Evolutionary conservation across 2,797 vertebrate species (phyloP).

Genomic region (Thalassophryne amazonica): DNA sequence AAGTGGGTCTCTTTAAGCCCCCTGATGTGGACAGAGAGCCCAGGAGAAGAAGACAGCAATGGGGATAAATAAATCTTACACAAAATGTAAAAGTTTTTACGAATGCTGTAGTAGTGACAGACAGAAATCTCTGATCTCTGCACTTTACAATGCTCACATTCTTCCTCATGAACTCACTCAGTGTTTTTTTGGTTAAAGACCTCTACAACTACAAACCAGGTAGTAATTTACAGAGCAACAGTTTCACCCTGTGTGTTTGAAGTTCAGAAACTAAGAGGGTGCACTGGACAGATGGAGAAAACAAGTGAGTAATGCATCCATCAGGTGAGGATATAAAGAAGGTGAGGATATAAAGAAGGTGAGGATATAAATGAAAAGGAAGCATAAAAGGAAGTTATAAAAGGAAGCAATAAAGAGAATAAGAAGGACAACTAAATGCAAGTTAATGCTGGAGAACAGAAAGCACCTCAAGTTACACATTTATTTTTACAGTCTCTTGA

Average conservation of each 20-base stretch:
- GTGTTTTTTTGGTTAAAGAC: too few relatives aligned
- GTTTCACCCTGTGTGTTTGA: slow-evolving; percentile 39
- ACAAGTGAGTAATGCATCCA: slow-evolving; percentile 11
- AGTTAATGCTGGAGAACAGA: not conserved
- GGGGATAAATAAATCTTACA: too few relatives aligned
- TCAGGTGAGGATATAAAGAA: not conserved
- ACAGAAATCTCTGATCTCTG: too few relatives aligned
- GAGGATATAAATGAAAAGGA: not conserved
- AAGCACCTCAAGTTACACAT: not conserved
- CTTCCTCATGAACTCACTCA: slow-evolving; percentile 12
- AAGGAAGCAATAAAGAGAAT: not conserved
- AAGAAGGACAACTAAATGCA: not conserved
- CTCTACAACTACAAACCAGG: slow-evolving; percentile 43
- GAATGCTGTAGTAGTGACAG: too few relatives aligned
- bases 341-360: slow-evolving; percentile 1
- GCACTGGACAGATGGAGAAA: slow-evolving; percentile 3
- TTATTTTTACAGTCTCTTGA: too few relatives aligned
- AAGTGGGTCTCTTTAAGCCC: too few relatives aligned
- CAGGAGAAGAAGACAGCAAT: too few relatives aligned
- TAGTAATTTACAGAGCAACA: slow-evolving; percentile 53
- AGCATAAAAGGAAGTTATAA: not conserved
- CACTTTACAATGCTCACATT: slow-evolving; percentile 21
- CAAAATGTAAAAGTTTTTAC: too few relatives aligned
- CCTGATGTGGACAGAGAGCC: too few relatives aligned
- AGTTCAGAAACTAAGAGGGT: slow-evolving; percentile 30